Evolutionary conservation across 1,140 invertebrate species (phyloP), one percentile per base, ranked within the genome.

Genomic region (Camponotus floridanus): DNA sequence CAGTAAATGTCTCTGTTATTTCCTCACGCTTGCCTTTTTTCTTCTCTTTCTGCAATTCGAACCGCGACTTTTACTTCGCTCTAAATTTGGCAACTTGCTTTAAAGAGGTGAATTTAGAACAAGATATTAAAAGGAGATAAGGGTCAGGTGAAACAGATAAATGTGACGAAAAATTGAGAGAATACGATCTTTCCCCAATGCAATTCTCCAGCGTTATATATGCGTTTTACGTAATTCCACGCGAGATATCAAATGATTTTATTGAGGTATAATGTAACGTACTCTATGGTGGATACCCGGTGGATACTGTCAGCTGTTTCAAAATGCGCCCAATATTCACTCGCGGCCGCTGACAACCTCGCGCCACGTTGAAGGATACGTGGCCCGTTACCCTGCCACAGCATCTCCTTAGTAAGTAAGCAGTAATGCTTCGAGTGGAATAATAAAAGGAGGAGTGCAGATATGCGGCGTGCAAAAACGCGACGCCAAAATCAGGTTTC

Each of bases 401-500:
- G 21, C n/a, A 61, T 78, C 62, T 11, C 26, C 26, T 39, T 6
- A 26, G 36, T 18, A 45, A 68, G 65, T 55, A 42, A 26, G 51
- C 55, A 55, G 51, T 13, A 48, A 39, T 33, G 36, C n/a, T 31
- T 45, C 33, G 39, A 26, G 79, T 73, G 6, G 79, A 71, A 81
- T 81, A 68, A 81, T 61, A 73, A 83, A 61, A 74, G 68, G 39
- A 73, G n/a, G 55, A 73, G 55, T 31, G 45, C 45, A 21, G 62
- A 6, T 3, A 13, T 15, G 59, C 33, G 13, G 45, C 33, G 36
- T 80, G 65, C 51, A 33, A 42, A 81, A 81, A 80, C 33, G 78
- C 36, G 67, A 33, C 13, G 55, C 79, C 79, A 33, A 83, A 73
- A 83, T 83, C 79, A 73, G 67, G 68, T 74, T 83, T 70, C 42